Percentiles rank a stretch among this genome's conserved stretches.
phyloP scores from a whole-genome alignment of 2,797 vertebrate genomes.

The Caiman crocodilus region DNA sequence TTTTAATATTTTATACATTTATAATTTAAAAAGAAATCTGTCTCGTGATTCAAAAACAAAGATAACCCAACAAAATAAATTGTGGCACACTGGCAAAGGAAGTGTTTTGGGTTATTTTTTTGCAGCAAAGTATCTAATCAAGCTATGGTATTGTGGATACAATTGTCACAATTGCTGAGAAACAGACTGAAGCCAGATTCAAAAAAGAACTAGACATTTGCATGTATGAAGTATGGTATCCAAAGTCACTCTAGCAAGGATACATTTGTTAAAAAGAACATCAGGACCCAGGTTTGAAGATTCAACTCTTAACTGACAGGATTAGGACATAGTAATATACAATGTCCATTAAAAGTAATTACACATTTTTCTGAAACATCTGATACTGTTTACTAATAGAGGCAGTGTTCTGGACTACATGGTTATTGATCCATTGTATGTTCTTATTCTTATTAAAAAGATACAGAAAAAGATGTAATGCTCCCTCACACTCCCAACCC shows the following conservation, averaged over 20 bases:
- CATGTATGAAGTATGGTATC: not conserved
- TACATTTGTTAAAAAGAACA: not conserved
- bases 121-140: not conserved
- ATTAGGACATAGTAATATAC: not conserved
- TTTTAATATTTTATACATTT: not conserved
- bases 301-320: not conserved
- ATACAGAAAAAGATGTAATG: not conserved
- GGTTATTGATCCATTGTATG: not conserved
- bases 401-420: not conserved
- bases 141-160: not conserved
- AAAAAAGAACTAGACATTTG: not conserved
- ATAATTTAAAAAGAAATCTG: not conserved
- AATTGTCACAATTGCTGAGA: not conserved
- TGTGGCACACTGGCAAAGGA: rapidly evolving
- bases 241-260: not conserved
- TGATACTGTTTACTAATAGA: not conserved
- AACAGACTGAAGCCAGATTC: not conserved
- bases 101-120: not conserved
- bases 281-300: not conserved
- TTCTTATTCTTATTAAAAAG: not conserved
- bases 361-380: not conserved
- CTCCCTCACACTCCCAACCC: no score
- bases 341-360: constrained; percentile 9
- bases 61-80: not conserved
- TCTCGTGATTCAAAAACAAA: not conserved